These are phyloP conservation scores for Rutpela maculata DNA, from an alignment of 2,888 invertebrate species.

Conservation along the genomic window DNA sequence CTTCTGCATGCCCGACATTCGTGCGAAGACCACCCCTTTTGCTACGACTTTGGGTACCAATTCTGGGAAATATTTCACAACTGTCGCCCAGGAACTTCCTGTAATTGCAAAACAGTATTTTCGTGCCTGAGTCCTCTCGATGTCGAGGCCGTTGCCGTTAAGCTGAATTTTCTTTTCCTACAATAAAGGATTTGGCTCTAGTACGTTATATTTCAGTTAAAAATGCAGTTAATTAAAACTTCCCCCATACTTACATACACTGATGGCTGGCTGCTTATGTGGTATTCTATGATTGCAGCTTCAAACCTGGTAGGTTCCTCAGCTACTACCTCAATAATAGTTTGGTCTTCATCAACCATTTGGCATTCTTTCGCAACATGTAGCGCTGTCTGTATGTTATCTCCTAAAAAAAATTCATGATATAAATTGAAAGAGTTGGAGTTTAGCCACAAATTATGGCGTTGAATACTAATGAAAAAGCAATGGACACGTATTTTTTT, in stretches of 20 bases:
- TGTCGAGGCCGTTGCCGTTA: constrained; percentile 45
- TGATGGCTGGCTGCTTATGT: constrained; percentile 46
- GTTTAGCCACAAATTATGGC: no score
- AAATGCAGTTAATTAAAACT: background rate
- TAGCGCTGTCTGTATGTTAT: constrained; percentile 92
- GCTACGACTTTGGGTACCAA: constrained; percentile 81
- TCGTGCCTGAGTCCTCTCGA: constrained; percentile 46
- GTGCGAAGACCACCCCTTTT: constrained; percentile 91
- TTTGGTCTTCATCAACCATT: constrained; percentile 75
- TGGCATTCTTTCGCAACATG: constrained; percentile 95
- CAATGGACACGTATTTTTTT: no score
- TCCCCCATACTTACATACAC: constrained; percentile 32
- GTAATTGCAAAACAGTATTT: constrained; percentile 67
- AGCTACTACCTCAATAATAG: constrained; percentile 63
- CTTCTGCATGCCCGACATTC: constrained; percentile 97
- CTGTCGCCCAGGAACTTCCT: constrained; percentile 83
- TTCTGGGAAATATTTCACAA: constrained; percentile 83
- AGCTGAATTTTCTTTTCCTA: constrained; percentile 31
- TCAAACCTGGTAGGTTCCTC: constrained; percentile 57
- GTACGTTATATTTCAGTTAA: background rate
- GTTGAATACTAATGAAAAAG: no score
- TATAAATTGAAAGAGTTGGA: no score
- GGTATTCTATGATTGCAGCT: constrained; percentile 56
- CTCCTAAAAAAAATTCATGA: constrained; percentile 75
- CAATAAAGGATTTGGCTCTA: constrained; percentile 17